Evolutionary conservation across 2,888 invertebrate genomes (phyloP).

Genomic region (Eumerus sabulonum): DNA sequence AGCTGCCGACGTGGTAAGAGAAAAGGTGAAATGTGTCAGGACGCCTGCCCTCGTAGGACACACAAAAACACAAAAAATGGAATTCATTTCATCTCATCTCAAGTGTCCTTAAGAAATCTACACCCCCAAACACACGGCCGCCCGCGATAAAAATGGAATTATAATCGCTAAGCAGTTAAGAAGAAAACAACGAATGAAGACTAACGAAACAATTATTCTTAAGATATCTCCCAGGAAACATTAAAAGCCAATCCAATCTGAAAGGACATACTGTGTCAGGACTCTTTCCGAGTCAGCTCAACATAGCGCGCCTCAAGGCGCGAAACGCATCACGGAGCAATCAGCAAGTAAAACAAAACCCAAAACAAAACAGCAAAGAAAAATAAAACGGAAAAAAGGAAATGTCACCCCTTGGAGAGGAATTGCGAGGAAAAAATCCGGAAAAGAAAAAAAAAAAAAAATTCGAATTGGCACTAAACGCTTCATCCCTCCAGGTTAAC

Average conservation of each 20-base stretch:
- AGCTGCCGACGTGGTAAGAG: conserved; percentile 1
- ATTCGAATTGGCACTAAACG: conserved; percentile 61
- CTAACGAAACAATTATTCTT: conserved; percentile 79
- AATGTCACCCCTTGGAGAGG: conserved; percentile 75
- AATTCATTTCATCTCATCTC: conserved; percentile 48
- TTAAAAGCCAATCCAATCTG: conserved; percentile 79
- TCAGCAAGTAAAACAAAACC: conserved; percentile 52
- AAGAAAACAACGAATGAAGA: conserved; percentile 25
- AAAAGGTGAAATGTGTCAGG: conserved; percentile 60
- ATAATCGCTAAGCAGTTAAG: conserved; percentile 67
- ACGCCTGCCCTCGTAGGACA: conserved; percentile 33
- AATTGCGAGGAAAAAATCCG: conserved; percentile 15
- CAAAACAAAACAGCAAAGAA: conserved; percentile 73
- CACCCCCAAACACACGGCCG: background rate
- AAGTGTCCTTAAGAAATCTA: conserved; percentile 38
- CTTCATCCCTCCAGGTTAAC: conserved; percentile 59
- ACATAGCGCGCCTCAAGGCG: conserved; percentile 39
- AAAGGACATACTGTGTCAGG: conserved; percentile 74
- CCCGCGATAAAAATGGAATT: conserved; percentile 65
- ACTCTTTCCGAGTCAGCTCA: conserved; percentile 13
- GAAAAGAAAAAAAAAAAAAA: conserved; percentile 49
- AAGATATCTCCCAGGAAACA: conserved; percentile 79
- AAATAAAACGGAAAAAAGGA: conserved; percentile 72
- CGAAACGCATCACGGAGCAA: conserved; percentile 63
- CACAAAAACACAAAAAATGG: conserved; percentile 30